Percentiles rank a stretch among this genome's conserved stretches.
These are phyloP conservation scores for Eristalinus aeneus DNA, from an alignment of 2,888 invertebrate genomes.

Conservation along the genomic window DNA sequence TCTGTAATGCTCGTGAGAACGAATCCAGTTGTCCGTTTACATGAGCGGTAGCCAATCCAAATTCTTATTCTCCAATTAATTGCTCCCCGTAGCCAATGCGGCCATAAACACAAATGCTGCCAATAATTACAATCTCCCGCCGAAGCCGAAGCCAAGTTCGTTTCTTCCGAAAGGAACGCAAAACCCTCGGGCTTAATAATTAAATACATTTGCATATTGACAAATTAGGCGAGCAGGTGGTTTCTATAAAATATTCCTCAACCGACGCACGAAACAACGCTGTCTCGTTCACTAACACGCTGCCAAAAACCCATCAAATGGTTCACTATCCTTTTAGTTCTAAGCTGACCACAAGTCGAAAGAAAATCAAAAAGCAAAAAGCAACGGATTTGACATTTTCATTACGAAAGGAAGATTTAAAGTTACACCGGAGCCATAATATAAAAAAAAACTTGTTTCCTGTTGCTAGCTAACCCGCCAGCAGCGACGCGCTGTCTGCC, in stretches of 20 bases:
- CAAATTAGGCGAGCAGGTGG: neutral
- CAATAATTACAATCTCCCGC: neutral
- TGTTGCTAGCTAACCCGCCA: neutral
- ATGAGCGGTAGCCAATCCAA: neutral
- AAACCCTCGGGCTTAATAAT: neutral
- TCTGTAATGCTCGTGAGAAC: neutral
- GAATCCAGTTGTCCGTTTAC: neutral
- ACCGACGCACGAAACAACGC: neutral
- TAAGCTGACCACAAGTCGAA: neutral
- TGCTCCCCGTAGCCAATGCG: neutral
- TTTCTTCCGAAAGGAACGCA: neutral
- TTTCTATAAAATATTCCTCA: neutral
- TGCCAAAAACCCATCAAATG: neutral
- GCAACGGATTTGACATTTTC: neutral
- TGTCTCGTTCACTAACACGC: neutral
- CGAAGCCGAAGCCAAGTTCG: neutral
- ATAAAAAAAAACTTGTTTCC: neutral
- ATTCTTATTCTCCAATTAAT: neutral
- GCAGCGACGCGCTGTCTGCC: slow-evolving; percentile 34
- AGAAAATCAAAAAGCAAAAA: neutral
- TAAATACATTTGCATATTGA: neutral
- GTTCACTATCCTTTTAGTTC: neutral
- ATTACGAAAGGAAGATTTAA: neutral
- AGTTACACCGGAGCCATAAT: neutral
- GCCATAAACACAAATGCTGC: neutral